phyloP scores from a whole-genome alignment of 2,113 vertebrate genomes.

The Agapornis roseicollis region DNA sequence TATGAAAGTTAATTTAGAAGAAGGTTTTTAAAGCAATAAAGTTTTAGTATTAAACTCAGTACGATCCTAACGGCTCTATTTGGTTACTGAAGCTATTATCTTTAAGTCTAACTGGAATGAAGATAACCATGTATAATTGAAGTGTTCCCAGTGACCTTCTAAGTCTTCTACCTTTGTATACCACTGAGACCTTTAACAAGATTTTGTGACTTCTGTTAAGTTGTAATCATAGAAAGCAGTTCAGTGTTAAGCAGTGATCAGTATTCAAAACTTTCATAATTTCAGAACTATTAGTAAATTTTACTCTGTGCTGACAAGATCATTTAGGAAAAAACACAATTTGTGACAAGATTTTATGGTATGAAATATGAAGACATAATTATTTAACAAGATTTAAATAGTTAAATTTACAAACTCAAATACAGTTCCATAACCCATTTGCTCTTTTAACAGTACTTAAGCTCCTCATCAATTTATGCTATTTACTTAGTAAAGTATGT shows the following conservation, averaged over 20 bases:
- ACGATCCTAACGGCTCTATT: background rate
- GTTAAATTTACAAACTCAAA: background rate
- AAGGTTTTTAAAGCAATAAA: background rate
- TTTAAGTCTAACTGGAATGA: background rate
- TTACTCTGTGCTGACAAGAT: background rate
- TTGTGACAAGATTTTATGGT: conserved; percentile 2
- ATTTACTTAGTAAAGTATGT: background rate
- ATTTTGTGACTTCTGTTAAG: background rate
- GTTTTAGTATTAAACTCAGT: background rate
- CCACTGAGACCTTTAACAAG: background rate
- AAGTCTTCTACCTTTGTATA: background rate
- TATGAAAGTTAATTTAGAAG: background rate
- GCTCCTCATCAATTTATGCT: background rate
- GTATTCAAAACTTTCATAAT: background rate
- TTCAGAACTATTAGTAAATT: conserved; percentile 4
- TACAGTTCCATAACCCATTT: background rate
- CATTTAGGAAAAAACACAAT: background rate
- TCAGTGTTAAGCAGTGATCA: background rate
- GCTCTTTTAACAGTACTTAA: background rate
- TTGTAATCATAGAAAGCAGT: background rate
- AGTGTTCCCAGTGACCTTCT: background rate
- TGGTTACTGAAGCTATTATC: background rate
- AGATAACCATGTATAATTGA: background rate
- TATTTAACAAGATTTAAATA: background rate
- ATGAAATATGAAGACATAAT: background rate